phyloP scores from a whole-genome alignment of 2,113 vertebrate genomes.

The Trogon surrucura region DNA sequence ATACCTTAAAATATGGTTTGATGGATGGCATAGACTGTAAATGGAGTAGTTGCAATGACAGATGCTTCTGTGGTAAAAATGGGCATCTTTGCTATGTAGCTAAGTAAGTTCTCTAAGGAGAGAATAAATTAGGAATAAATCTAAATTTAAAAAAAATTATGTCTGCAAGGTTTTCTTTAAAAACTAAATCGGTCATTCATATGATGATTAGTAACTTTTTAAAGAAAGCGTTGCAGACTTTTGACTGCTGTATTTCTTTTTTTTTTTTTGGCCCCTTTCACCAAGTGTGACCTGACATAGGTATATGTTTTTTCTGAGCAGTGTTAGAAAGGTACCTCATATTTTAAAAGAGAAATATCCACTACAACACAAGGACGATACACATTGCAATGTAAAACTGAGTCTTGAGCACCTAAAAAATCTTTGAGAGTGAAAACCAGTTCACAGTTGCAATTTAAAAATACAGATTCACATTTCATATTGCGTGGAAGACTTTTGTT shows the following conservation, averaged over 20 bases:
- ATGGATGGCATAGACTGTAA: background rate
- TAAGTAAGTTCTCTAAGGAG: background rate
- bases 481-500: background rate
- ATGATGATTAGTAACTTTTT: background rate
- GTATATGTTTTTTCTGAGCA: background rate
- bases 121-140: background rate
- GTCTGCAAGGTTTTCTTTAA: background rate
- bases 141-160: background rate
- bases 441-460: background rate
- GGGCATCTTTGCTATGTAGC: background rate
- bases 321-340: background rate
- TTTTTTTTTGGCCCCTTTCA: background rate
- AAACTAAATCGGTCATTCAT: background rate
- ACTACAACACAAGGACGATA: fast-evolving
- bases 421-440: background rate
- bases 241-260: background rate
- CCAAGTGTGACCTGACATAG: background rate
- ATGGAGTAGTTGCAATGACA: background rate
- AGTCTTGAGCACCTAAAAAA: background rate
- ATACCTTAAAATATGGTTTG: background rate
- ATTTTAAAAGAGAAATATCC: fast-evolving
- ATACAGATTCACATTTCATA: background rate
- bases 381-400: background rate
- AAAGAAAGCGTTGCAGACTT: background rate
- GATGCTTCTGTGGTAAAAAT: background rate